Conservation (phyloP, 2,888 invertebrate genomes). For the Lepidonotus clava region DNA sequence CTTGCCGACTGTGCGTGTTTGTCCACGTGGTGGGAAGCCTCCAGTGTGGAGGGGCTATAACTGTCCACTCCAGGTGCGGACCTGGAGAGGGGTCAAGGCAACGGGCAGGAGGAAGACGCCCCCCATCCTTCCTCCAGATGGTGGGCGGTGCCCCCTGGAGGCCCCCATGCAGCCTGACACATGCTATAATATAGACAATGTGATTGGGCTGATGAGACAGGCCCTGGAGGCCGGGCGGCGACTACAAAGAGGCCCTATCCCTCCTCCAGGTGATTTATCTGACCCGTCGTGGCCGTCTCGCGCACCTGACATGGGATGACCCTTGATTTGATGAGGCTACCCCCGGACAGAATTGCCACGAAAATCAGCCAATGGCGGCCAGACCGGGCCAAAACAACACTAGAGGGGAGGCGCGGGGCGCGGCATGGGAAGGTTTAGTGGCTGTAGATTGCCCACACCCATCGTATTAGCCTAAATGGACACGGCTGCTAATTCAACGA, state of each 20-base stretch:
- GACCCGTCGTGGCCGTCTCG: not conserved
- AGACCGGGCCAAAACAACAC: not conserved
- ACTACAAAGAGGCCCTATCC: slow-evolving; percentile 1
- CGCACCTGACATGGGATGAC: not conserved
- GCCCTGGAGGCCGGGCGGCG: not conserved
- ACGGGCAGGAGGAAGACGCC: no score
- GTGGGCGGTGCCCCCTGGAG: no score
- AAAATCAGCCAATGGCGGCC: not conserved
- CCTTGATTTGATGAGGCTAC: slow-evolving; percentile 28
- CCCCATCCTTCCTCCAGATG: no score
- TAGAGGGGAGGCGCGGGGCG: not conserved
- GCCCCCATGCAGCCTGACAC: no score
- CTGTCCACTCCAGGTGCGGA: no score
- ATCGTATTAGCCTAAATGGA: not conserved
- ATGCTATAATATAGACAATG: no score
- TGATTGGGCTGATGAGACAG: no score
- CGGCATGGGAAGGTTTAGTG: not conserved
- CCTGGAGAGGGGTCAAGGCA: no score
- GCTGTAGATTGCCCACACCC: not conserved
- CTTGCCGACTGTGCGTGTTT: no score
- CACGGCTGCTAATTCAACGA: not conserved
- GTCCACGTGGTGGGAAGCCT: no score
- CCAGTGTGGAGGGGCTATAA: no score
- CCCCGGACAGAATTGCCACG: not conserved
- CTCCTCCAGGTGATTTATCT: not conserved